phyloP scores from a whole-genome alignment of 2,113 vertebrate species.

The Istiophorus platypterus region DNA sequence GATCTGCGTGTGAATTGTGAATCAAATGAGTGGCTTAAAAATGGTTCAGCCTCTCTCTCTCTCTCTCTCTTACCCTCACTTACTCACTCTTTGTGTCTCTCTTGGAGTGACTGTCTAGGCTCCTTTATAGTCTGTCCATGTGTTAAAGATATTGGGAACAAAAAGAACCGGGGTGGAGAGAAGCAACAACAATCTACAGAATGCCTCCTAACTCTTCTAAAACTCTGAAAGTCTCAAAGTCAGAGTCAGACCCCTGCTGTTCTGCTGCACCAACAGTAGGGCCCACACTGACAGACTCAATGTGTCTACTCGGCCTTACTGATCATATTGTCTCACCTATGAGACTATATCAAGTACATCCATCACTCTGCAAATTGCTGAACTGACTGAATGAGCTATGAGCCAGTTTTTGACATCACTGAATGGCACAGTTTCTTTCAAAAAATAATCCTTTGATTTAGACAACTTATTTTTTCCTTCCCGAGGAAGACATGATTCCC shows the following conservation, averaged over 20 bases:
- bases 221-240: constrained; percentile 4
- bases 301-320: constrained; percentile 11
- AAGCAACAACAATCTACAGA: constrained; percentile 32
- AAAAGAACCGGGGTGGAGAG: constrained; percentile 17
- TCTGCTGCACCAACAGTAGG: constrained; percentile 29
- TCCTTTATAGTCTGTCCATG: constrained; percentile 23
- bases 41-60: constrained; percentile 58
- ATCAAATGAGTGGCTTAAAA: constrained; percentile 73
- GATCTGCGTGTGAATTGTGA: constrained; percentile 72
- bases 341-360: constrained; percentile 35
- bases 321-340: constrained; percentile 29
- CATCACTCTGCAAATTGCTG: constrained; percentile 39
- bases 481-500: constrained; percentile 41
- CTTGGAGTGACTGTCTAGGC: constrained; percentile 25
- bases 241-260: constrained; percentile 35
- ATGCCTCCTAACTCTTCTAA: constrained; percentile 25
- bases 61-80: constrained; percentile 1
- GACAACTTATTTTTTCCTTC: constrained; percentile 19
- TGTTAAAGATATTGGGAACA: constrained; percentile 41
- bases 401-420: constrained; percentile 35
- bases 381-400: constrained; percentile 49
- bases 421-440: constrained; percentile 45
- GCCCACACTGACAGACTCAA: constrained; percentile 1
- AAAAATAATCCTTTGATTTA: constrained; percentile 26
- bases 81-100: constrained; percentile 11